Evolutionary conservation across 2,113 vertebrate genomes (phyloP).

Genomic region (Pavo muticus): DNA sequence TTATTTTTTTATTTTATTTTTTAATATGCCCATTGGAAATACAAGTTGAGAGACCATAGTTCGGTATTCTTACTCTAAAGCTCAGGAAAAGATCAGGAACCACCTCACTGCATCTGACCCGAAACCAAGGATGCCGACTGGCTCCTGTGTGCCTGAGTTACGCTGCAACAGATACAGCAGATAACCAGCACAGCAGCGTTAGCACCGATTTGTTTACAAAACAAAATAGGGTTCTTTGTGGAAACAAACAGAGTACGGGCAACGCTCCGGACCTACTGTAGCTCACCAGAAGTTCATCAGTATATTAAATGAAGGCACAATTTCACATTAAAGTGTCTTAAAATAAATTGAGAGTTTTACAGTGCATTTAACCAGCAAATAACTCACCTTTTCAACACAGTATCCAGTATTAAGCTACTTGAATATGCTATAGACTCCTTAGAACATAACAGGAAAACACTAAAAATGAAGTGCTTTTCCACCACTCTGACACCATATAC

Average conservation of each 20-base stretch:
- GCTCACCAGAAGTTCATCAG: neutral
- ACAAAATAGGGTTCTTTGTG: neutral
- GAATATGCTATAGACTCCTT: neutral
- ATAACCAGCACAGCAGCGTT: neutral
- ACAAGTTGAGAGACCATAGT: slow-evolving; percentile 34
- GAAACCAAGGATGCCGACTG: neutral
- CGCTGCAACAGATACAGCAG: neutral
- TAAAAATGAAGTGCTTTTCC: neutral
- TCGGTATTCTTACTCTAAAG: slow-evolving; percentile 1
- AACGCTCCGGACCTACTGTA: neutral
- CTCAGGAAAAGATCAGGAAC: neutral
- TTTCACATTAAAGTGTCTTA: neutral
- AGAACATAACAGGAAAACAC: neutral
- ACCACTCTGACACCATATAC: neutral
- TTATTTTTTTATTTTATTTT: neutral
- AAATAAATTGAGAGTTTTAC: neutral
- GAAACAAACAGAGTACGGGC: neutral
- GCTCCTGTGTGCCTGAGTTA: neutral
- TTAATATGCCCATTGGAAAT: slow-evolving; percentile 38
- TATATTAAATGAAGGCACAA: neutral
- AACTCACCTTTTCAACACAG: neutral
- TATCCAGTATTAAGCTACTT: neutral
- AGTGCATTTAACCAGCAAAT: neutral
- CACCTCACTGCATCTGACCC: slow-evolving; percentile 44
- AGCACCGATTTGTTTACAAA: slow-evolving; percentile 21